These are phyloP conservation scores for Cyclophora albipunctata DNA, from an alignment of 2,888 invertebrate species.

Conservation along the genomic window DNA sequence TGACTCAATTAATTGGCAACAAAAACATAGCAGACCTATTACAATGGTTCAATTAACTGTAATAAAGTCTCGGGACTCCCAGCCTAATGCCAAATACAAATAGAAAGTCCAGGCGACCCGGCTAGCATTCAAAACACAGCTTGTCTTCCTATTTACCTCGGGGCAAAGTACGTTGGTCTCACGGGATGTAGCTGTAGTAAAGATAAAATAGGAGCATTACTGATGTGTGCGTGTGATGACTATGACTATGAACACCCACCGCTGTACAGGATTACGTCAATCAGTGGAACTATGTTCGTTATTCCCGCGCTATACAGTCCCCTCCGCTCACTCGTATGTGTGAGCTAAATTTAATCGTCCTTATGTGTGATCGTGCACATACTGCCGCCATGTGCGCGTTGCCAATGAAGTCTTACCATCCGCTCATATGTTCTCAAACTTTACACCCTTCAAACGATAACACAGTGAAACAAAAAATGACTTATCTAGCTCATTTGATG, in stretches of 20 bases:
- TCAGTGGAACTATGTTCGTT: constrained; percentile 53
- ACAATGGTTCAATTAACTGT: constrained; percentile 36
- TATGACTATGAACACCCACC: constrained; percentile 31
- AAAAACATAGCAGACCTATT: constrained; percentile 10
- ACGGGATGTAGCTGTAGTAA: constrained; percentile 65
- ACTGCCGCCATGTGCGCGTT: constrained; percentile 63
- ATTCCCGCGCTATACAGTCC: constrained; percentile 54
- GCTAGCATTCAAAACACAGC: constrained; percentile 50
- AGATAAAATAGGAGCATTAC: constrained; percentile 56
- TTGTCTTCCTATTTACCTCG: constrained; percentile 50
- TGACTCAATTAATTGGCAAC: constrained; percentile 6
- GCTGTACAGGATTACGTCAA: constrained; percentile 52
- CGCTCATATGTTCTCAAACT: constrained; percentile 49
- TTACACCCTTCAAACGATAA: constrained; percentile 6
- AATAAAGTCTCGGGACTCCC: constrained; percentile 35
- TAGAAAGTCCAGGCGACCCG: constrained; percentile 41
- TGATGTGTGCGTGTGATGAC: constrained; percentile 51
- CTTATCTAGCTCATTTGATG: constrained; percentile 2
- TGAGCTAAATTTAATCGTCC: constrained; percentile 67
- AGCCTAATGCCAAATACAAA: constrained; percentile 27
- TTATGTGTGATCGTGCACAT: constrained; percentile 55
- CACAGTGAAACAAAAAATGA: neutral
- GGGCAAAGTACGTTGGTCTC: constrained; percentile 58
- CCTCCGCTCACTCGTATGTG: constrained; percentile 51
- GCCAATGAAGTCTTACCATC: constrained; percentile 67